Evolutionary conservation across 2,797 vertebrate species (phyloP), one percentile per base, ranked within the genome.

Genomic region (Stomatorhinus walkeri): DNA sequence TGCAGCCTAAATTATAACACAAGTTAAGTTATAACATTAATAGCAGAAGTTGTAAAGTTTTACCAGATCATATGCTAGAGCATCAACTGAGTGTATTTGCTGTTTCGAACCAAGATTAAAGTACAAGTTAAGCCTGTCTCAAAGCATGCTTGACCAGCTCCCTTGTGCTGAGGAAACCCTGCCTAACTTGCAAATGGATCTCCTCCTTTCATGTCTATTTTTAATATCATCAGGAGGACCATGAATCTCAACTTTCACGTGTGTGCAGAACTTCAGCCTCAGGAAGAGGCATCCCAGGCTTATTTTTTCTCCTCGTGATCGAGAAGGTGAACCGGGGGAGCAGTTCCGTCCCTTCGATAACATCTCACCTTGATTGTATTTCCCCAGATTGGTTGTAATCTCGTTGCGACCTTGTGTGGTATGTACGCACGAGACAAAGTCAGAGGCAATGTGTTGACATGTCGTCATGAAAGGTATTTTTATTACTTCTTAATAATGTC

Each of bases 401-500:
- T 85, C n/a, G 46, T 4, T 1, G 43, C 22, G 81, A 85, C 81
- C 81, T 85, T 85, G 81, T 51, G 19, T 24, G 48, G 43, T 85
- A 85, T 85, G 81, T 51, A 14, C 48, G 16, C 81, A 85, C 8
- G 1, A 85, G 48, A 46, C 81, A 85, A 85, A 51, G 81, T 85
- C 81, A 85, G 46, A 28, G 76, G 76, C 76, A 4, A 46, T 10
- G 81, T 85, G 81, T 49, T 85, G 81, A 85, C 81, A 51, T 85
- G 22, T 85, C 46, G 1, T 83, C 81, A 85, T 14, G 46, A 85
- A 85, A 85, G 81, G 81, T 49, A 48, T 85, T 85, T 85, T 85
- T 85, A 85, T 85, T 85, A 85, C 81, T n/a, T 51, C 48, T 85
- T 85, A 85, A 85, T 85, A 51, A 85, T 46, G 40, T 85, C 48